Evolutionary conservation across 1,140 invertebrate species (phyloP).

Genomic region (Atta colombica): DNA sequence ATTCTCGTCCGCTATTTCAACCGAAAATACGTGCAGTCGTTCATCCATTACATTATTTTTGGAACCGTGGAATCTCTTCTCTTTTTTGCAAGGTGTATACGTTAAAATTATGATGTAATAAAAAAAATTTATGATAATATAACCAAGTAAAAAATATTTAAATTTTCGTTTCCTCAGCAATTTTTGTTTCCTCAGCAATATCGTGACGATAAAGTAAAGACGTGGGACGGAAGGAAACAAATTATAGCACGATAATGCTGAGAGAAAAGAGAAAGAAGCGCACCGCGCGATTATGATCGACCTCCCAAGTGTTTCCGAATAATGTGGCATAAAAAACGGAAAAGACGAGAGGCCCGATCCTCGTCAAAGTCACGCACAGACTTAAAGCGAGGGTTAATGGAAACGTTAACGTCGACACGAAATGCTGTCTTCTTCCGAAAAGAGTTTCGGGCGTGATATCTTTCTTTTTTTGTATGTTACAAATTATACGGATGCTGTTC

Average conservation of each 20-base stretch:
- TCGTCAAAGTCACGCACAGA: slow-evolving; percentile 80
- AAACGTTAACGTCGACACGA: slow-evolving; percentile 76
- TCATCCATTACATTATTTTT: slow-evolving; percentile 46
- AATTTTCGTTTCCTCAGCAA: not conserved
- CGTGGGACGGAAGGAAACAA: not conserved
- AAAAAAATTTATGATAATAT: not conserved
- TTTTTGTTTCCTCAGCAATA: not conserved
- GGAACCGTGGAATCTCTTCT: not conserved
- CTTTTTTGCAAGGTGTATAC: not conserved
- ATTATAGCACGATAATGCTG: slow-evolving; percentile 24
- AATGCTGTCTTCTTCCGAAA: slow-evolving; percentile 27
- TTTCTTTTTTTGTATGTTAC: slow-evolving; percentile 42
- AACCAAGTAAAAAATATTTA: not conserved
- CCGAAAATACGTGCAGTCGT: slow-evolving; percentile 19
- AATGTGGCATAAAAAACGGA: slow-evolving; percentile 65
- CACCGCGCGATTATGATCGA: slow-evolving; percentile 61
- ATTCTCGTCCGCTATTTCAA: slow-evolving; percentile 14
- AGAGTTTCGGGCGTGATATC: slow-evolving; percentile 32
- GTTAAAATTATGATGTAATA: not conserved
- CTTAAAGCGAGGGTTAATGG: slow-evolving; percentile 78
- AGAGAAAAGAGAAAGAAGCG: slow-evolving; percentile 11
- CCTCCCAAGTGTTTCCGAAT: slow-evolving; percentile 76
- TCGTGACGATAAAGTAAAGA: not conserved
- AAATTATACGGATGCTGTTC: slow-evolving; percentile 47
- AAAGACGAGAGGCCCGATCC: slow-evolving; percentile 70